Percentiles rank a stretch among this genome's conserved stretches.
Conservation (phyloP, 2,113 vertebrate genomes). For the Pteronura brasiliensis region DNA sequence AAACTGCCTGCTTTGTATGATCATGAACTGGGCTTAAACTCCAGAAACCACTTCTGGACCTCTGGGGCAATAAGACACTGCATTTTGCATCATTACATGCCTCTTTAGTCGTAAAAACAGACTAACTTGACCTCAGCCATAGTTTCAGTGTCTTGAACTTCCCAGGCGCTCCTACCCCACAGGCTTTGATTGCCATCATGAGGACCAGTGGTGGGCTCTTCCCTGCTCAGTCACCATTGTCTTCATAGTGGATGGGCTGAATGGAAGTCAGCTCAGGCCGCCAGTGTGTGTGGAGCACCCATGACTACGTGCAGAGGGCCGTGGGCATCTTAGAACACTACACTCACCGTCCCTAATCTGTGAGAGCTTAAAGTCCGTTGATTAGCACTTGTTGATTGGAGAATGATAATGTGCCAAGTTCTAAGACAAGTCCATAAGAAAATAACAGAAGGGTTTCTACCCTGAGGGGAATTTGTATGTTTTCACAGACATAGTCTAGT, state of each 20-base stretch:
- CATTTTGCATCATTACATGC: background rate
- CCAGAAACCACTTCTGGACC: background rate
- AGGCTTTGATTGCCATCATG: background rate
- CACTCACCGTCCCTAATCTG: background rate
- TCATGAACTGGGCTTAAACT: background rate
- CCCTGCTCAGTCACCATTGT: background rate
- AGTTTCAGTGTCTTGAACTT: background rate
- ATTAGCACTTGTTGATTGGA: background rate
- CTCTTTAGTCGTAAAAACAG: background rate
- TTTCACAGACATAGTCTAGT: background rate
- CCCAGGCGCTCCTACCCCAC: background rate
- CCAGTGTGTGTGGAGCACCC: background rate
- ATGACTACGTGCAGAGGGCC: fast-evolving
- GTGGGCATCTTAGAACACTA: background rate
- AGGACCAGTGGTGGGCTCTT: background rate
- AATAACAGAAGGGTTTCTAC: background rate
- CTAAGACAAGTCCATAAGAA: background rate
- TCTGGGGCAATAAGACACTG: background rate
- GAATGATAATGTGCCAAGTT: background rate
- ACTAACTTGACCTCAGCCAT: background rate
- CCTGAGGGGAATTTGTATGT: background rate
- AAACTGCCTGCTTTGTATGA: background rate
- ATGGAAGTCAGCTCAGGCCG: background rate
- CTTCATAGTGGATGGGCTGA: background rate
- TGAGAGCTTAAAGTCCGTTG: background rate